A percentile compares a stretch with the other conserved stretches of the same genome.
Evolutionary conservation across 1,140 invertebrate genomes (phyloP).

Genomic region (Panonychus citri): DNA sequence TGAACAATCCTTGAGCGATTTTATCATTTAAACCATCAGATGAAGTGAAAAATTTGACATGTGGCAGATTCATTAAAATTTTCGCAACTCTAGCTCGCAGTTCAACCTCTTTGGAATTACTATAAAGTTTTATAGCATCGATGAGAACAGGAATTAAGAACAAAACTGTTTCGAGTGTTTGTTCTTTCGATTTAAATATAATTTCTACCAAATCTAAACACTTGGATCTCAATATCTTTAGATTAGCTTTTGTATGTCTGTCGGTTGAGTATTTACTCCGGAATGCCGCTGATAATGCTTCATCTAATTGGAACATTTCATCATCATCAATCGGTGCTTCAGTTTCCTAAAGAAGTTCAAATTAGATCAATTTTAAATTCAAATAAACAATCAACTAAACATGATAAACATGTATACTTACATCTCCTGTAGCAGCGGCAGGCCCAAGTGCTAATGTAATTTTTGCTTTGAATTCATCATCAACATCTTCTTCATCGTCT

Average conservation of each 20-base stretch:
- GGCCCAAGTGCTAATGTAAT: neutral
- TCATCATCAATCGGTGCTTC: neutral
- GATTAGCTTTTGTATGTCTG: neutral
- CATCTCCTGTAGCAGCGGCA: neutral
- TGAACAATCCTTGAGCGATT: neutral
- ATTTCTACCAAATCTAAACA: neutral
- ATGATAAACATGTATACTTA: no score
- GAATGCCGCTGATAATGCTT: neutral
- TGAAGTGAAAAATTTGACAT: neutral
- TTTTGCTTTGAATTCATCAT: neutral
- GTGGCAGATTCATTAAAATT: neutral
- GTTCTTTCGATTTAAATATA: neutral
- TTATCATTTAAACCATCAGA: neutral
- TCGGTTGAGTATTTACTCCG: neutral
- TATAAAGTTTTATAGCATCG: neutral
- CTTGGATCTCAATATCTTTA: neutral
- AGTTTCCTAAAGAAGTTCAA: neutral
- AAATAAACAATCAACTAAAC: neutral
- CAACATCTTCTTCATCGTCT: neutral
- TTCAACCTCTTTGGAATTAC: neutral
- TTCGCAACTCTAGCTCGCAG: neutral
- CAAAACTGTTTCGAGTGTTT: neutral
- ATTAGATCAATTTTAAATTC: neutral
- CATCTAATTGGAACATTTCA: conserved; percentile 1
- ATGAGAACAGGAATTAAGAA: neutral